Conservation (phyloP, 1,140 invertebrate species). For the Danaus melanippus region DNA sequence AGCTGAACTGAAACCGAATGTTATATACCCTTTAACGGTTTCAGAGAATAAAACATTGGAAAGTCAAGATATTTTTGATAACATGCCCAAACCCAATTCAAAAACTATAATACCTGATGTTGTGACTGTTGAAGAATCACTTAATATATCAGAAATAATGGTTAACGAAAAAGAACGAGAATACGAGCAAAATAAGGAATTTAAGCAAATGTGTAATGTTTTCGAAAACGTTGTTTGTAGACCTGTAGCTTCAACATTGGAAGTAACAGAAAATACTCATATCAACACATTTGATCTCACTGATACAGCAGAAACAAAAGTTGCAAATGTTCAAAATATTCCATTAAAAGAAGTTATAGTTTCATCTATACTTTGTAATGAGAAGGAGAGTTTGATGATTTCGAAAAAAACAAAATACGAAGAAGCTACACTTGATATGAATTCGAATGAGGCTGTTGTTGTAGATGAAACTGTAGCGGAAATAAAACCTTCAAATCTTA, state of each 20-base stretch:
- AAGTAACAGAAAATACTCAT: constrained; percentile 37
- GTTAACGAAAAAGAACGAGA: constrained; percentile 51
- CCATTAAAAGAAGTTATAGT: constrained; percentile 42
- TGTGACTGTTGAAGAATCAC: constrained; percentile 28
- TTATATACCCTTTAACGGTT: constrained; percentile 36
- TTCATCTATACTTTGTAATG: constrained; percentile 40
- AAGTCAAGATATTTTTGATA: constrained; percentile 36
- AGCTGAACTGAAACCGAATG: constrained; percentile 34
- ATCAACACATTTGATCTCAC: constrained; percentile 21
- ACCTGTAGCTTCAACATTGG: constrained; percentile 44
- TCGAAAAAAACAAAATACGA: constrained; percentile 19
- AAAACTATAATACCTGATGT: constrained; percentile 36
- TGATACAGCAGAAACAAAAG: constrained; percentile 21
- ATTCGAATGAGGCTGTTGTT: constrained; percentile 38
- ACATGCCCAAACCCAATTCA: constrained; percentile 23
- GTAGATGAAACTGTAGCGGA: constrained; percentile 42
- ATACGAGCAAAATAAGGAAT: constrained; percentile 19
- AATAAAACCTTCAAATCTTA: constrained; percentile 24
- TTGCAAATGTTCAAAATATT: constrained; percentile 41
- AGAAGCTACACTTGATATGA: constrained; percentile 32
- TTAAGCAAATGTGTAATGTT: constrained; percentile 27
- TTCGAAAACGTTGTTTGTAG: constrained; percentile 29
- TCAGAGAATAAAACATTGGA: constrained; percentile 46
- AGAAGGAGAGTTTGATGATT: constrained; percentile 43
- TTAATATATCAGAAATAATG: constrained; percentile 44